Base-by-base conservation (phyloP, 2,888 invertebrate species). In the Trissoscelio sp. region DNA sequence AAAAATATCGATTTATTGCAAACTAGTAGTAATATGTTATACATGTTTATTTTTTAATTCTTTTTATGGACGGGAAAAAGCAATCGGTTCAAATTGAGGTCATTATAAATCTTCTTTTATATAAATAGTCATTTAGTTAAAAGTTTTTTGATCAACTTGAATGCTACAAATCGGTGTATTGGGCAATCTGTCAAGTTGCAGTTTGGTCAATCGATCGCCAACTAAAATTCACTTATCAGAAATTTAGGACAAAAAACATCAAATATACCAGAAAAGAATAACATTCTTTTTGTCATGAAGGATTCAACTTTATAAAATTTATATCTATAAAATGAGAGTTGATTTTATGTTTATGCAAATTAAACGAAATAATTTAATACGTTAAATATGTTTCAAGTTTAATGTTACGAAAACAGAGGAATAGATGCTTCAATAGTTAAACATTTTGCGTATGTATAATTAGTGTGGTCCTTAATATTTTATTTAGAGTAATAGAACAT, bases 91-190 rank as follows among this genome's bases (percentile, higher is more conserved):
- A 62, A 73, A 73, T 24, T 39, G 55, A 73, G 37, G 55, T 73
- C 24, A 73, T 73, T 60, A 64, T 64, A 55, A 46, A 62, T 51
- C n/a, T 70, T 44, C 51, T 55, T 58, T 75, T 34, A 67, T 69
- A 44, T 62, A 62, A 60, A 60, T 53, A 60, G 66, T 67, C 39
- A 60, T 75, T 75, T 51, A 66, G 58, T 67, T 67, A 60, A 77
- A 77, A 69, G 67, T 75, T 77, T 60, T 55, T 22, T 46, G 55
- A 57, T 74, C 48, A 72, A 72, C 51, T 51, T 31, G 60, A 53
- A 72, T 62, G 42, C 18, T 44, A 44, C 67, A 58, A 60, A 60
- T 51, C 60, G 31, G 16, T 44, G 28, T 67, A 75, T 55, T 60
- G 51, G 67, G 53, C 42, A 75, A 60, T 75, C 39, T 75, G 67